phyloP scores from a whole-genome alignment of 2,113 vertebrate genomes.

The Anser brachyrhynchus region DNA sequence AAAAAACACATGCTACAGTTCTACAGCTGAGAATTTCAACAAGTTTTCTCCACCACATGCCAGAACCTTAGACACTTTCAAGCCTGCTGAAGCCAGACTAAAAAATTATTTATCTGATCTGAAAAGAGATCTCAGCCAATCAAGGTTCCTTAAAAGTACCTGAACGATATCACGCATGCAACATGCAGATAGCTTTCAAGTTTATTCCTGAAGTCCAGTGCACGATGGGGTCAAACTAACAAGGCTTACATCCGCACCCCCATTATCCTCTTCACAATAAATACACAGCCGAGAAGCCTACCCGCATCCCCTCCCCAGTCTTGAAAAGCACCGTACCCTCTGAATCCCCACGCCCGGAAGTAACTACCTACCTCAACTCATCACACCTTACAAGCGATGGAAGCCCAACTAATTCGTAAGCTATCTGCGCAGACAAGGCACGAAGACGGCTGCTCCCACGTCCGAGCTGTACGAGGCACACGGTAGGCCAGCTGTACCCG shows the following conservation, averaged over 20 bases:
- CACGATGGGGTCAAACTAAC: background rate
- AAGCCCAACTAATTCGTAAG: rapidly evolving
- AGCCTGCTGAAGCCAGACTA: background rate
- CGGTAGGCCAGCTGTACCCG: background rate
- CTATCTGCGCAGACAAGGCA: background rate
- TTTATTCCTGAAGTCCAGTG: background rate
- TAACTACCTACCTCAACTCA: background rate
- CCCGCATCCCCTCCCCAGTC: rapidly evolving
- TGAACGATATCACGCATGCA: rapidly evolving
- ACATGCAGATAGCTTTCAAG: rapidly evolving
- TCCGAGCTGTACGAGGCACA: background rate
- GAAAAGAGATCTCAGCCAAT: background rate
- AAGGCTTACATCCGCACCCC: background rate
- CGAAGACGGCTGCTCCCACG: background rate
- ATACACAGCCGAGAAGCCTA: rapidly evolving
- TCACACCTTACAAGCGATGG: background rate
- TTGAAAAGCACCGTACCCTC: too few relatives aligned
- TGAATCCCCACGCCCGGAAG: too few relatives aligned
- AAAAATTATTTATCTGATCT: rapidly evolving
- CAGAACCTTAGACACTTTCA: rapidly evolving
- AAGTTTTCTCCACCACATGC: rapidly evolving
- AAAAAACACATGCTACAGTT: rapidly evolving
- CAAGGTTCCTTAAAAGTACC: background rate
- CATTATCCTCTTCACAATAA: background rate
- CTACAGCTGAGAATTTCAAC: background rate